A percentile compares a stretch with the other conserved stretches of the same genome.
phyloP scores from a whole-genome alignment of 2,113 vertebrate genomes.

The Copsychus sechellarum region DNA sequence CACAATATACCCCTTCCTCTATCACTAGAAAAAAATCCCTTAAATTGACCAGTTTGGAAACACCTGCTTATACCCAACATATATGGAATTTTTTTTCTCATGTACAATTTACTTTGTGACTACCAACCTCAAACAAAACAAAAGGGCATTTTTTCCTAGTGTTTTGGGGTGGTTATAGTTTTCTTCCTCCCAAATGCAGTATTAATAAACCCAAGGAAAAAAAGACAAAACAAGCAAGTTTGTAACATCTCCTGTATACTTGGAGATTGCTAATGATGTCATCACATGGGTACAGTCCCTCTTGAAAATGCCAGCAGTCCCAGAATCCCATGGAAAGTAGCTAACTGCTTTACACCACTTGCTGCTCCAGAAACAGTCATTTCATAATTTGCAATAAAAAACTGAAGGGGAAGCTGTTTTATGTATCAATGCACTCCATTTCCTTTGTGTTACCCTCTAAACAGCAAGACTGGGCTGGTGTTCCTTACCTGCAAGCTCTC shows the following conservation, averaged over 20 bases:
- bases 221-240: accelerated
- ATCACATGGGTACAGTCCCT: neutral
- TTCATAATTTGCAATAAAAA: neutral
- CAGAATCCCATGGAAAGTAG: neutral
- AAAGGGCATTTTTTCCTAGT: neutral
- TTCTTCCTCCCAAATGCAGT: neutral
- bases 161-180: neutral
- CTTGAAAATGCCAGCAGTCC: neutral
- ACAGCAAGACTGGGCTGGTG: neutral
- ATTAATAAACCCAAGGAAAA: neutral
- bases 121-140: accelerated
- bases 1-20: neutral
- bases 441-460: neutral
- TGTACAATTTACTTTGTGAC: neutral
- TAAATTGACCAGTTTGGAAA: neutral
- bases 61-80: neutral
- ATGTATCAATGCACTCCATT: accelerated
- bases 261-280: neutral
- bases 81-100: accelerated
- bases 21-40: neutral
- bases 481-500: neutral
- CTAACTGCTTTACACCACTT: neutral
- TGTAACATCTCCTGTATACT: neutral
- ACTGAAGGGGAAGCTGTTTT: neutral
- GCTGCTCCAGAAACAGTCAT: neutral